phyloP scores from a whole-genome alignment of 2,888 invertebrate genomes.

The Nephrotoma appendiculata region DNA sequence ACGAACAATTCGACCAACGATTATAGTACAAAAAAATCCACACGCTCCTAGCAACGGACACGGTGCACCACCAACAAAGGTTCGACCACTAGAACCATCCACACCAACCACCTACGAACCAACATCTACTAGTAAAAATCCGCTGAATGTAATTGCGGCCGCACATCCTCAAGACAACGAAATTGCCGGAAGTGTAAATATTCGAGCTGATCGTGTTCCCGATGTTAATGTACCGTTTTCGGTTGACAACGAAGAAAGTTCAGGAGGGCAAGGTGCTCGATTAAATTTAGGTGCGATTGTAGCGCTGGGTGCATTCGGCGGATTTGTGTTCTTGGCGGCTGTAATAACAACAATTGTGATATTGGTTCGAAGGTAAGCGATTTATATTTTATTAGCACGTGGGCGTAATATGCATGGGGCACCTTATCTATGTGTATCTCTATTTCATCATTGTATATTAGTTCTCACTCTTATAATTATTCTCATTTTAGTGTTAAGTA shows the following conservation, averaged over 20 bases:
- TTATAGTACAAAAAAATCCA: slow-evolving; percentile 24
- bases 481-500: not conserved
- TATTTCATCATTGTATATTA: not conserved
- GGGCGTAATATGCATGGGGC: not conserved
- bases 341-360: slow-evolving; percentile 81
- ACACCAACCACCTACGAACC: slow-evolving; percentile 7
- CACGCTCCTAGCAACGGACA: slow-evolving; percentile 20
- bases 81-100: slow-evolving; percentile 14
- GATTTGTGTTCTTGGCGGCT: slow-evolving; percentile 76
- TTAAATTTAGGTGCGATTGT: slow-evolving; percentile 77
- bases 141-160: slow-evolving; percentile 41
- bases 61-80: slow-evolving; percentile 23
- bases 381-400: not conserved
- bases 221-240: slow-evolving; percentile 52
- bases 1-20: slow-evolving; percentile 24
- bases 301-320: slow-evolving; percentile 80
- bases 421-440: not conserved
- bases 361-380: slow-evolving; percentile 65
- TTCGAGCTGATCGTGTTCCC: slow-evolving; percentile 47
- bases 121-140: slow-evolving; percentile 17
- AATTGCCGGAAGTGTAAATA: slow-evolving; percentile 37
- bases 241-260: slow-evolving; percentile 40
- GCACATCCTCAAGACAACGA: slow-evolving; percentile 73
- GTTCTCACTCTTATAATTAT: not conserved
- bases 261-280: slow-evolving; percentile 47